Evolutionary conservation across 2,797 vertebrate genomes (phyloP).

Genomic region (Lerista edwardsae): DNA sequence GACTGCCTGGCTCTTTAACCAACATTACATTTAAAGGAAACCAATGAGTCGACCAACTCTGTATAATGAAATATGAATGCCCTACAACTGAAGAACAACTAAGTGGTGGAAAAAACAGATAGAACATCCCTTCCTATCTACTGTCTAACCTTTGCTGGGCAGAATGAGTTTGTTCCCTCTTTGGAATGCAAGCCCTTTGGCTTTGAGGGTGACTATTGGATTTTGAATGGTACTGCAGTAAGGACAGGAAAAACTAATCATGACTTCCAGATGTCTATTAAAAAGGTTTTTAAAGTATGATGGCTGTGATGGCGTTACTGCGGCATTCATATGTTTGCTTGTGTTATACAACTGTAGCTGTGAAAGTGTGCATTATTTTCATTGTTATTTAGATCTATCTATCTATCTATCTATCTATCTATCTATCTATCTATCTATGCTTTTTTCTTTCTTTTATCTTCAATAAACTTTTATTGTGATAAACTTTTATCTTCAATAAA

Average conservation of each 20-base stretch:
- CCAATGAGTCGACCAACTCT: background rate
- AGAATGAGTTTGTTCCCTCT: background rate
- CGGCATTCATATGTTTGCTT: background rate
- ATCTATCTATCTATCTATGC: too few species aligned
- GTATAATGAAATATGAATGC: background rate
- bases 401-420: too few species aligned
- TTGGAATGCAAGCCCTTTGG: background rate
- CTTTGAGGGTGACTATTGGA: constrained; percentile 5
- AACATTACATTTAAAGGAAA: background rate
- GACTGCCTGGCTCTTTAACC: background rate
- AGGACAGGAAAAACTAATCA: background rate
- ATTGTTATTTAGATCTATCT: too few species aligned
- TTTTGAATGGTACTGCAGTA: background rate
- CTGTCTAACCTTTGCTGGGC: background rate
- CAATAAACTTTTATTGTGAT: too few species aligned
- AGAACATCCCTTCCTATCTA: background rate
- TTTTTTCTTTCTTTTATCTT: too few species aligned
- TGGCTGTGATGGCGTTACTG: background rate
- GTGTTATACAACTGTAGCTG: background rate
- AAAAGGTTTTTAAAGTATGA: background rate
- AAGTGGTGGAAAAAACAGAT: background rate
- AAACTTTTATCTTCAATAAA: too few species aligned
- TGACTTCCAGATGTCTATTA: background rate
- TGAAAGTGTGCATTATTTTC: too few species aligned
- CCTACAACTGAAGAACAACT: background rate